Evolutionary conservation across 2,113 vertebrate species (phyloP).

Genomic region (Corythaeola cristata): DNA sequence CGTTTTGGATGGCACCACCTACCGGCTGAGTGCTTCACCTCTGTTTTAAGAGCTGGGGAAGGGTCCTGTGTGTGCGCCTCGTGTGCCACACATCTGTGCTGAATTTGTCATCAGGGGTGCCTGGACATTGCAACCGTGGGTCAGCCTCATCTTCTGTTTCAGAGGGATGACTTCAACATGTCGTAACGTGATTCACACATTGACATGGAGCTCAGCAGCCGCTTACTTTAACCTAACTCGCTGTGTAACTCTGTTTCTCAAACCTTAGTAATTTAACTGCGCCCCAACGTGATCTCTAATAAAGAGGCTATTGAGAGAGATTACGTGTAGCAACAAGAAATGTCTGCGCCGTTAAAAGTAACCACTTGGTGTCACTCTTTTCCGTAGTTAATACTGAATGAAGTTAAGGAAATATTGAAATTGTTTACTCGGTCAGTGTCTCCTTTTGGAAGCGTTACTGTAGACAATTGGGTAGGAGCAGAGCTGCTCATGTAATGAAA

Average conservation of each 20-base stretch:
- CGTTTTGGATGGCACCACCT: neutral
- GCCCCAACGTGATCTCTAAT: neutral
- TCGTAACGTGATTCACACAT: neutral
- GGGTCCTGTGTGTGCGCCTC: neutral
- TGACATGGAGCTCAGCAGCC: neutral
- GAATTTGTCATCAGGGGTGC: neutral
- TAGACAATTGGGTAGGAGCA: neutral
- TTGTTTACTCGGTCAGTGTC: rapidly evolving
- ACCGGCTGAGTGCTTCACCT: neutral
- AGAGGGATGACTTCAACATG: neutral
- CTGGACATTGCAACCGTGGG: neutral
- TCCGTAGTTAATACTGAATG: neutral
- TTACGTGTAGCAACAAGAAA: neutral
- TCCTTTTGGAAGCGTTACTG: neutral
- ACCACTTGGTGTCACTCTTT: slow-evolving; percentile 65
- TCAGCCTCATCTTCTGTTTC: neutral
- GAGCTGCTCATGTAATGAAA: neutral
- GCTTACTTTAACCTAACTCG: neutral
- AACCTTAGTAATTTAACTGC: neutral
- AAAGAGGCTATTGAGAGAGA: neutral
- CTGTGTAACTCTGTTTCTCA: neutral
- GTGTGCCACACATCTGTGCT: neutral
- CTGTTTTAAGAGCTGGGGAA: neutral
- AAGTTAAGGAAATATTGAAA: rapidly evolving
- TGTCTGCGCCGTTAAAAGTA: neutral